Conservation (phyloP, 1,140 invertebrate species). For the Liolophura sinensis region DNA sequence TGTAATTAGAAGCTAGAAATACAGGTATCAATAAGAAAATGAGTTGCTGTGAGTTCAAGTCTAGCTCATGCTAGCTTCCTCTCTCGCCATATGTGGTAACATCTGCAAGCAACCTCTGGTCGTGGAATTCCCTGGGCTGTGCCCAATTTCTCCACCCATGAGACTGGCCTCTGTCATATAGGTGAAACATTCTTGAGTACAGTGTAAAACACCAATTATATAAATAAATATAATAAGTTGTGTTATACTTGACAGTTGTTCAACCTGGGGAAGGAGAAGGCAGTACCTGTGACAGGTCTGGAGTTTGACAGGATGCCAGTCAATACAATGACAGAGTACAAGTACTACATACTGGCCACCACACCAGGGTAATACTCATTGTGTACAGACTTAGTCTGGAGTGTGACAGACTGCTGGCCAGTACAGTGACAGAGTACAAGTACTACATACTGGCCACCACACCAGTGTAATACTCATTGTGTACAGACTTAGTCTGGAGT, state of each 20-base stretch:
- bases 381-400: conserved; percentile 66
- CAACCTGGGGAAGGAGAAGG: conserved; percentile 73
- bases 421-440: conserved; percentile 59
- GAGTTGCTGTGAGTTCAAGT: too few relatives aligned
- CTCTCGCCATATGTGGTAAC: too few relatives aligned
- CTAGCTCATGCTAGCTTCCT: too few relatives aligned
- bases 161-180: too few relatives aligned
- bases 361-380: conserved; percentile 66
- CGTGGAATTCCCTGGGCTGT: too few relatives aligned
- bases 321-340: conserved; percentile 63
- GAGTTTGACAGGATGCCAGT: conserved; percentile 76
- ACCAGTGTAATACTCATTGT: conserved; percentile 53
- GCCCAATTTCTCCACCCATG: too few relatives aligned
- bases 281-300: conserved; percentile 82
- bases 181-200: too few relatives aligned
- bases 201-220: too few relatives aligned
- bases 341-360: conserved; percentile 73
- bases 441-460: conserved; percentile 75
- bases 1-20: too few relatives aligned
- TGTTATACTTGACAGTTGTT: conserved; percentile 68
- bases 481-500: conserved; percentile 70
- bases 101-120: too few relatives aligned
- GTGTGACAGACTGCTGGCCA: conserved; percentile 61
- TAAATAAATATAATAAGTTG: too few relatives aligned
- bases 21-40: too few relatives aligned